phyloP scores from a whole-genome alignment of 2,797 vertebrate genomes.

The Coregonus ussuriensis region DNA sequence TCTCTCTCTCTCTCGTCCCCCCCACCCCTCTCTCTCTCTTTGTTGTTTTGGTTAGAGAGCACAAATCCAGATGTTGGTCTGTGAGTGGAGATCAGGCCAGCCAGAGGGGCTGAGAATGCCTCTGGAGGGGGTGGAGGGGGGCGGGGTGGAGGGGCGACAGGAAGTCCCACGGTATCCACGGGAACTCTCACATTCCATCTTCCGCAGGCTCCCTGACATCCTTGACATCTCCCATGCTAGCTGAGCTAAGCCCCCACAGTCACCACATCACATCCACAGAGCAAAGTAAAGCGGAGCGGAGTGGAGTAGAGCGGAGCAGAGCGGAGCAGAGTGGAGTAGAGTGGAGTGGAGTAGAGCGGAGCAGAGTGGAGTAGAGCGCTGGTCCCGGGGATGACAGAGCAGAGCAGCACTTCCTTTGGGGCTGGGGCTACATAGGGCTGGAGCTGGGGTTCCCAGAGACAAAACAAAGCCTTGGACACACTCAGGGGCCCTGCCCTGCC shows the following conservation, averaged over 20 bases:
- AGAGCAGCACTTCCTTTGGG: background rate
- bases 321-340: too few species aligned
- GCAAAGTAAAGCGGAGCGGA: background rate
- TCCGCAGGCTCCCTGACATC: constrained; percentile 33
- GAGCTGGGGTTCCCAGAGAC: background rate
- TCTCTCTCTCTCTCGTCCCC: constrained; percentile 9
- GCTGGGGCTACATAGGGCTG: background rate
- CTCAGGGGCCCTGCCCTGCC: background rate
- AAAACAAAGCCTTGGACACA: background rate
- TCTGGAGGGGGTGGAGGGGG: constrained; percentile 7
- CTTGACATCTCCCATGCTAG: constrained; percentile 27
- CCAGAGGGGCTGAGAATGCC: constrained; percentile 36
- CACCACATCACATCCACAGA: constrained; percentile 20
- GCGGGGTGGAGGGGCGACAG: constrained; percentile 13
- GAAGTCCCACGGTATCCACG: constrained; percentile 56
- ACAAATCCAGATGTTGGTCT: constrained; percentile 52
- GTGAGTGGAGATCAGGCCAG: constrained; percentile 33
- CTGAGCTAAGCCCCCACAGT: constrained; percentile 27
- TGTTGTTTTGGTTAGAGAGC: constrained; percentile 37
- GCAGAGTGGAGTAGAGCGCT: too few species aligned
- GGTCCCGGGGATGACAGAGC: background rate
- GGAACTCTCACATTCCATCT: constrained; percentile 49
- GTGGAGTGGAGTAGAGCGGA: background rate
- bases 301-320: background rate
- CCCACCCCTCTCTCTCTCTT: constrained; percentile 6